Base-by-base conservation (phyloP, 2,888 invertebrate species). In the Nomada ferruginata region DNA sequence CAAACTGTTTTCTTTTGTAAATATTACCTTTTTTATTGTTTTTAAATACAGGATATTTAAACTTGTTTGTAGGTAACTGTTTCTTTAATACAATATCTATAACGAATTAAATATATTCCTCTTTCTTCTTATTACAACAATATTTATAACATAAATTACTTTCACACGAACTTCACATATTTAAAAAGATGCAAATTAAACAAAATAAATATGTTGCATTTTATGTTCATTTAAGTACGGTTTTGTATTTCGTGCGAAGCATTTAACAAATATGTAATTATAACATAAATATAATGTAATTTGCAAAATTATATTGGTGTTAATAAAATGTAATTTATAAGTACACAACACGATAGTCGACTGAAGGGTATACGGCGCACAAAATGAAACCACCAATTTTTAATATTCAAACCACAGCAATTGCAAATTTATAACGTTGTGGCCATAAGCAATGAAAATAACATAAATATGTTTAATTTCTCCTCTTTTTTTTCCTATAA, bases 191-290 rank as follows among this genome's bases (percentile, higher is more conserved):
- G 23, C 13, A 64, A 72, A 63, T 44, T 57, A n/a, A 60, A 71
- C 26, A 55, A 78, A 79, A 55, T 55, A 78, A 66, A 55, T 60
- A 72, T 50, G 50, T 66, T 79, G 47, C 50, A 64, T 15, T 59
- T 9, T 55, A 52, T 65, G 47, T 63, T 13, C 5, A 44, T 55
- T 82, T 82, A 82, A 82, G 81, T 82, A 82, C 82, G 50, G 15
- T 59, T 29, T 53, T 61, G n/a, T 68, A 72, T 72, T 81, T 44
- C n/a, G 42, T 52, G 29, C 44, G 64, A 74, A 26, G 23, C 71
- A 66, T 69, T 82, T 55, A 71, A 78, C 47, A 60, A 65, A 71
- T 42, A 57, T 61, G 20, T 53, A 66, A 77, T 20, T 53, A 75
- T 71, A 82, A 82, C 47, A 78, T 68, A 82, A 82, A 75, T 55